Percentiles rank a stretch among this genome's conserved stretches.
Conservation (phyloP, 2,113 vertebrate species). For the Corythaeola cristata region DNA sequence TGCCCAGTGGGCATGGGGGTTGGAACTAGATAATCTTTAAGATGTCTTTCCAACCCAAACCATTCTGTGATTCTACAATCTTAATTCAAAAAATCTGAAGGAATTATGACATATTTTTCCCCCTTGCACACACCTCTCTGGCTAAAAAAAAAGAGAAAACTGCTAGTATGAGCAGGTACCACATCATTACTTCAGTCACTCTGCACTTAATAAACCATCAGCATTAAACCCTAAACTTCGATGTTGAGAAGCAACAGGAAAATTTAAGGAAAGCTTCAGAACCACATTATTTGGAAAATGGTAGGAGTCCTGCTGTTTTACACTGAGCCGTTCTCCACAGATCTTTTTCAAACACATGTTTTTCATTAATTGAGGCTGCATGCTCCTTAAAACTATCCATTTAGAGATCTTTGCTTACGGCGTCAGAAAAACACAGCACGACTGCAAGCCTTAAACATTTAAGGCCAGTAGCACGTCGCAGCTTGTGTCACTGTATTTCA, state of each 20-base stretch:
- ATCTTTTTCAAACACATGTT: background rate
- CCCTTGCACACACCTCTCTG: background rate
- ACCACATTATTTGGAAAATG: background rate
- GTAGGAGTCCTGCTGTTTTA: background rate
- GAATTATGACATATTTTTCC: background rate
- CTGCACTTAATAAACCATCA: background rate
- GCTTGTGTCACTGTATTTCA: background rate
- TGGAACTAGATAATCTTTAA: too few species aligned
- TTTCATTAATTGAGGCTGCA: background rate
- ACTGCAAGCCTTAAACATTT: background rate
- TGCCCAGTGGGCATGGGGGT: too few species aligned
- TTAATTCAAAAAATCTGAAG: background rate
- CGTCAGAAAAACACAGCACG: background rate
- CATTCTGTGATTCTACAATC: too few species aligned
- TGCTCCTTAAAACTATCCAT: background rate
- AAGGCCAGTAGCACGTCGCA: accelerated
- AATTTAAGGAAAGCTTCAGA: background rate
- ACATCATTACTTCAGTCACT: background rate
- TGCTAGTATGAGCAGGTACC: background rate
- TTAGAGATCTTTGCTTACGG: background rate
- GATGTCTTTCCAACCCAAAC: too few species aligned
- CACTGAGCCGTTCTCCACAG: background rate
- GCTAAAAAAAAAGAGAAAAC: background rate
- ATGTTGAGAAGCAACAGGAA: background rate
- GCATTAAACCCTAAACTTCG: background rate